Conservation (phyloP, 1,140 invertebrate genomes). For the Drosophila ironensis region DNA sequence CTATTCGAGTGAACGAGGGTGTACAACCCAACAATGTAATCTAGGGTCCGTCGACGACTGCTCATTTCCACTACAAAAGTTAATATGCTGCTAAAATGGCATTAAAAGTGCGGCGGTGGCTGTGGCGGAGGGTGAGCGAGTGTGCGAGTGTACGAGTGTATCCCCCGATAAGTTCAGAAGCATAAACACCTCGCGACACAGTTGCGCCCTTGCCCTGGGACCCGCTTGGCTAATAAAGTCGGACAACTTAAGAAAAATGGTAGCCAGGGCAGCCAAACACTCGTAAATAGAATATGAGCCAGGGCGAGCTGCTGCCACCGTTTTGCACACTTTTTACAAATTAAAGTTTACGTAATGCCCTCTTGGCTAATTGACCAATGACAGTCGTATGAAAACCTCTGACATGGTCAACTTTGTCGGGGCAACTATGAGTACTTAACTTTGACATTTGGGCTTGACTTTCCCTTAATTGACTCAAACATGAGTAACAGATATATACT, state of each 20-base stretch:
- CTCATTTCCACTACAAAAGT: constrained; percentile 74
- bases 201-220: constrained; percentile 35
- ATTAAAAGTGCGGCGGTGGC: constrained; percentile 50
- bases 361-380: constrained; percentile 16
- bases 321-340: constrained; percentile 7
- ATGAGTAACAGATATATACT: too few species aligned
- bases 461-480: too few species aligned
- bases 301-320: background rate
- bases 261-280: constrained; percentile 32
- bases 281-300: constrained; percentile 46
- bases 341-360: constrained; percentile 18
- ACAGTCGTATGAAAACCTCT: constrained; percentile 8
- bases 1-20: constrained; percentile 6
- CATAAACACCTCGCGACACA: constrained; percentile 68
- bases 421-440: background rate
- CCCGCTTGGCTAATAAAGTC: constrained; percentile 49
- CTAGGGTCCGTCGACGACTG: constrained; percentile 54
- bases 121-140: background rate
- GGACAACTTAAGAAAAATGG: constrained; percentile 37
- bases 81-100: constrained; percentile 77
- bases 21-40: constrained; percentile 53
- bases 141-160: background rate
- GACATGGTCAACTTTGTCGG: constrained; percentile 8
- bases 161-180: constrained; percentile 60
- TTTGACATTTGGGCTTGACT: background rate